A percentile compares a stretch with the other conserved stretches of the same genome.
Evolutionary conservation across 2,113 vertebrate genomes (phyloP).

Genomic region (Dasyprocta punctata): DNA sequence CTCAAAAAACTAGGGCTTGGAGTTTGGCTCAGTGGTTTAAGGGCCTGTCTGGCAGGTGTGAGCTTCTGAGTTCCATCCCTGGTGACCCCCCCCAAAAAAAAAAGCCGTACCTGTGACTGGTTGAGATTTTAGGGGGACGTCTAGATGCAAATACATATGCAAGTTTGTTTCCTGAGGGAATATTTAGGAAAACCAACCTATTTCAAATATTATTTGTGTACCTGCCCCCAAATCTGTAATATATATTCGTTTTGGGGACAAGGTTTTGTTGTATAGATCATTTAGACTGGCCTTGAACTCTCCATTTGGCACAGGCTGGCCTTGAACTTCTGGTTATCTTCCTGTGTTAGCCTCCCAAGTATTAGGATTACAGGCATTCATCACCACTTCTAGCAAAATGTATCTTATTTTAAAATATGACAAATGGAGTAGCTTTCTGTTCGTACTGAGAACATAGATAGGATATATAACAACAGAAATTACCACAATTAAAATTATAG

Average conservation of each 20-base stretch:
- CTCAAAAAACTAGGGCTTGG: too few species aligned
- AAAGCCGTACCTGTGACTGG: neutral
- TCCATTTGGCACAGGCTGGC: neutral
- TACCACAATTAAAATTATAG: neutral
- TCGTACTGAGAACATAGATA: neutral
- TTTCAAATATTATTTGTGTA: neutral
- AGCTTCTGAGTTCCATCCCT: too few species aligned
- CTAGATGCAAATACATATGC: neutral
- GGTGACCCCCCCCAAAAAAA: too few species aligned
- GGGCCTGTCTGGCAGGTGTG: too few species aligned
- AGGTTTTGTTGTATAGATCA: neutral
- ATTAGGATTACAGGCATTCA: neutral
- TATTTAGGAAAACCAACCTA: neutral
- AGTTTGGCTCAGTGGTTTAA: too few species aligned
- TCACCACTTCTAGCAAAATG: neutral
- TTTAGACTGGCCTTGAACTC: neutral
- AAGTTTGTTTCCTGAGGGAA: neutral
- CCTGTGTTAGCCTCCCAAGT: neutral
- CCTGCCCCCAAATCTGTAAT: too few species aligned
- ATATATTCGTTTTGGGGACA: neutral
- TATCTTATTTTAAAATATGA: neutral
- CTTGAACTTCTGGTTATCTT: neutral
- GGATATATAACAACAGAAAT: slow-evolving; percentile 8
- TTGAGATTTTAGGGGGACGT: neutral
- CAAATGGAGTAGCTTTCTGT: neutral